Evolutionary conservation across 2,888 invertebrate genomes (phyloP).

Genomic region (Hetaerina titia): DNA sequence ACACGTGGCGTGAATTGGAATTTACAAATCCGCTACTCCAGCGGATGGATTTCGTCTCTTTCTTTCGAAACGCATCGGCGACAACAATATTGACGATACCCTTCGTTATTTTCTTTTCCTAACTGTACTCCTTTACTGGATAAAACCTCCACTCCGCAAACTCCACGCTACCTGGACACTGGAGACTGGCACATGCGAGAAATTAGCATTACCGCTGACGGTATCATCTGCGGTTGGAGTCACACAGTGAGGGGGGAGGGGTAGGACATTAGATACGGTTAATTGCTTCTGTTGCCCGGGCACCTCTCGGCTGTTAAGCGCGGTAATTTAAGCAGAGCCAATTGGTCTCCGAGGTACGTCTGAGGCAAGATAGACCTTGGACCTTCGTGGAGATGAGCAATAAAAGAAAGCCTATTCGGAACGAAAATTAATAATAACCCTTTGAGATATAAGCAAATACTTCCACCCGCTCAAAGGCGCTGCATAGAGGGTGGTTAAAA

Average conservation of each 20-base stretch:
- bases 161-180: neutral
- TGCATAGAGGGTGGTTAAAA: neutral
- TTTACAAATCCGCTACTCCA: neutral
- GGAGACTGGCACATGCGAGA: neutral
- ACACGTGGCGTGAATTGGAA: neutral
- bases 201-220: neutral
- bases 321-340: too few species aligned
- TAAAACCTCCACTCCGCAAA: neutral
- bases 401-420: neutral
- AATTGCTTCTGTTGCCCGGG: neutral
- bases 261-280: neutral
- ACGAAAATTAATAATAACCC: neutral
- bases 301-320: too few species aligned
- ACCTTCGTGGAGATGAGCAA: too few species aligned
- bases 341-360: neutral
- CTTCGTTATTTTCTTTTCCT: neutral
- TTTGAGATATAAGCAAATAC: neutral
- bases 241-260: neutral
- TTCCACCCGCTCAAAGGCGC: neutral
- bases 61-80: too few species aligned
- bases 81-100: too few species aligned
- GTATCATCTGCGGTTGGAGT: neutral
- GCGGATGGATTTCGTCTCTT: too few species aligned
- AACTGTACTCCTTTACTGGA: neutral
- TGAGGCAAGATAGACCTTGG: neutral